These are phyloP conservation scores for Coregonus ussuriensis DNA, from an alignment of 2,797 vertebrate genomes.

Conservation along the genomic window DNA sequence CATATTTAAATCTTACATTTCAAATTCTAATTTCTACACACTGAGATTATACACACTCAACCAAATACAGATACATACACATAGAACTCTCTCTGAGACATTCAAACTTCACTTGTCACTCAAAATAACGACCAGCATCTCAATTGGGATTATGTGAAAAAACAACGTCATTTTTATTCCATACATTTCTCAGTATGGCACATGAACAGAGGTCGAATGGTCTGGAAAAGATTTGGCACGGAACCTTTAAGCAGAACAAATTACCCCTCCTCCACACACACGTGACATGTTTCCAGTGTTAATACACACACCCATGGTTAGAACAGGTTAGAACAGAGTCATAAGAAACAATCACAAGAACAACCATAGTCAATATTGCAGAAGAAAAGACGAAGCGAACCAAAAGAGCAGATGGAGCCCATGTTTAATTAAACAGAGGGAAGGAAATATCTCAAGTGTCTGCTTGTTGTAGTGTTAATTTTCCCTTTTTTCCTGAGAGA, in stretches of 20 bases:
- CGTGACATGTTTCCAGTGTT: slow-evolving; percentile 60
- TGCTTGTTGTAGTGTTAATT: slow-evolving; percentile 61
- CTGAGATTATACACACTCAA: slow-evolving; percentile 10
- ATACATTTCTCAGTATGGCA: slow-evolving; percentile 57
- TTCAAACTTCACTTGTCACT: slow-evolving; percentile 52
- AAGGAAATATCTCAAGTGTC: slow-evolving; percentile 42
- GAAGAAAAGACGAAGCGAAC: slow-evolving; percentile 58
- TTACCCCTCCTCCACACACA: slow-evolving; percentile 55
- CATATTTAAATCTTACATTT: background rate
- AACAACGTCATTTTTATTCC: slow-evolving; percentile 73
- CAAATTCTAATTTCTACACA: background rate
- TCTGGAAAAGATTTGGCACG: slow-evolving; percentile 76
- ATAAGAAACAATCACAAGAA: slow-evolving; percentile 67
- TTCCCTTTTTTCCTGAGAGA: slow-evolving; percentile 63
- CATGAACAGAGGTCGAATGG: slow-evolving; percentile 74
- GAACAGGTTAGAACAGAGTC: slow-evolving; percentile 68
- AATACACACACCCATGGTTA: slow-evolving; percentile 64
- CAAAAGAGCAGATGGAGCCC: slow-evolving; percentile 72
- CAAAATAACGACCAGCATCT: slow-evolving; percentile 55
- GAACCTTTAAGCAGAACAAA: slow-evolving; percentile 42
- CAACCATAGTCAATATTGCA: slow-evolving; percentile 69
- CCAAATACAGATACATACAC: slow-evolving; percentile 74
- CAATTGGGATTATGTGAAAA: slow-evolving; percentile 36
- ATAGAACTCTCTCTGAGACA: slow-evolving; percentile 65
- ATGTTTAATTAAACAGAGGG: slow-evolving; percentile 80